Evolutionary conservation across 2,797 vertebrate species (phyloP).

Genomic region (Sebastes dallii): DNA sequence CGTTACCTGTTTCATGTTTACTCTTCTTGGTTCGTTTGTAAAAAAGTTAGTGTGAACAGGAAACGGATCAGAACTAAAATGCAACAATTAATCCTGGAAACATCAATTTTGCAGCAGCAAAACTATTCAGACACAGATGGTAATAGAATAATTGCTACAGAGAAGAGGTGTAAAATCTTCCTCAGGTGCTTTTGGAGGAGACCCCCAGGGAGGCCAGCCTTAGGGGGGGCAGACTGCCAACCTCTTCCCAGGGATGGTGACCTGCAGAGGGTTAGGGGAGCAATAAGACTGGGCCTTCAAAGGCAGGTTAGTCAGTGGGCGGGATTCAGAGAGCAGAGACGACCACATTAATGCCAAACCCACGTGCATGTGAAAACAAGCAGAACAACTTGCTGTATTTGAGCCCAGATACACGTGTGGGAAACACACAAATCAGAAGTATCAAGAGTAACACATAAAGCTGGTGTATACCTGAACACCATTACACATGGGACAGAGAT

Average conservation of each 20-base stretch:
- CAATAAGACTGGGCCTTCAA: constrained; percentile 62
- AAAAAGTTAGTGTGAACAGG: neutral
- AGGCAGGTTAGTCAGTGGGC: constrained; percentile 47
- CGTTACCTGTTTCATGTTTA: neutral
- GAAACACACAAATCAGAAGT: neutral
- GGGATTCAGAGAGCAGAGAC: constrained; percentile 31
- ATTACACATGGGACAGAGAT: constrained; percentile 3
- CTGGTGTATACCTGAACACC: neutral
- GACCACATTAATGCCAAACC: constrained; percentile 35
- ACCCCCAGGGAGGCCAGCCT: constrained; percentile 32
- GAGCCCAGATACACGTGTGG: neutral
- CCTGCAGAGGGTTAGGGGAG: constrained; percentile 44
- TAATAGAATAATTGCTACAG: neutral
- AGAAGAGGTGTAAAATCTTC: constrained; percentile 15
- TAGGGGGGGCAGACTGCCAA: constrained; percentile 65
- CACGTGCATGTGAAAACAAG: constrained; percentile 26
- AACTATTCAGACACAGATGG: neutral
- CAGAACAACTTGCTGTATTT: neutral
- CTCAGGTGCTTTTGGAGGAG: constrained; percentile 11
- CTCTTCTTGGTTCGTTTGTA: neutral
- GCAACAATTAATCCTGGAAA: no score
- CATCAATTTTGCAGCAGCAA: neutral
- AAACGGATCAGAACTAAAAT: neutral
- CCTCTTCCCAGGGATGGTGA: constrained; percentile 57
- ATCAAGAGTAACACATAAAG: neutral